Base-by-base conservation (phyloP, 2,797 vertebrate genomes). In the Gastrophryne carolinensis region DNA sequence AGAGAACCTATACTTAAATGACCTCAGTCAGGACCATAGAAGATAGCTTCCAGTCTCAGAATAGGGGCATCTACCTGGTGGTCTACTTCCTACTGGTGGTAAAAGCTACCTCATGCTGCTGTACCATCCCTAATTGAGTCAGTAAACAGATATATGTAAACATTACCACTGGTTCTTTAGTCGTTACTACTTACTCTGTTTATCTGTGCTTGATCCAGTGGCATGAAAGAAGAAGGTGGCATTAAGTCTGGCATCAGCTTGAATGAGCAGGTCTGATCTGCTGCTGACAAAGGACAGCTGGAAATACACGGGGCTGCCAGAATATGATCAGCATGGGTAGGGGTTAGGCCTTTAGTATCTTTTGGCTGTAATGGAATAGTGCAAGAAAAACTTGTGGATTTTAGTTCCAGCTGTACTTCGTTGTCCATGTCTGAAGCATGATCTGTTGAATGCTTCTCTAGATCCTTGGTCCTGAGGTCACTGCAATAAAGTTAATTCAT, bases 171-270 rank as follows among this genome's bases (percentile, higher is more conserved):
- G n/a, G n/a, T n/a, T n/a, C n/a, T n/a, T n/a, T n/a, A n/a, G n/a
- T n/a, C n/a, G n/a, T n/a, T 13, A 13, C 12, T 2, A 1, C 4
- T 21, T n/a, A 62, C 89, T 79, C 0, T 2, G 41, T 76, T 10
- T 7, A 54, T 19, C 6, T 24, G 49, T 17, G 15, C 30, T 2
- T n/a, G 72, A 26, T 13, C 2, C 0, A 10, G 21, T 1, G 72
- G 72, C 82, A 83, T 80, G 81, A 94, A 94, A 71, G 88, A 89
- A 15, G 91, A 88, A 2, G 91, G 90, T 29, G 90, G 88, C 72
- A 89, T 71, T 10, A 94, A 87, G 67, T 88, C 71, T 71, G 82
- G 77, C 26, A 12, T 29, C 24, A 41, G 41, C 8, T 37, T 23
- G 11, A 37, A 9, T 52, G 24, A 44, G 19, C 15, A 26, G 11